Conservation (phyloP, 2,888 invertebrate species). For the Cylloceria caligata region DNA sequence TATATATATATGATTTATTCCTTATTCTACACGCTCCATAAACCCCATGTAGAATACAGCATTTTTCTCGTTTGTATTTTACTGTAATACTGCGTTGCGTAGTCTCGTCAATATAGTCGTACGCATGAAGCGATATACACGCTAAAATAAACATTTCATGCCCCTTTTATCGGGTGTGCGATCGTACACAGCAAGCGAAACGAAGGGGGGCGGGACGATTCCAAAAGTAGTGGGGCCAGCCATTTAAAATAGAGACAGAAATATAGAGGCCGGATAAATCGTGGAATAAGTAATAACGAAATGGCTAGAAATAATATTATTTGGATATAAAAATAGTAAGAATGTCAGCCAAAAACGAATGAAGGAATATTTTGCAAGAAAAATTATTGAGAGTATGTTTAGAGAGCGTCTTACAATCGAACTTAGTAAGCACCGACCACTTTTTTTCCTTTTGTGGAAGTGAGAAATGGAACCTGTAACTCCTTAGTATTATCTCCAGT, state of each 20-base stretch:
- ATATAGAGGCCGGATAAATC: background rate
- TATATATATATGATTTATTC: slow-evolving; percentile 63
- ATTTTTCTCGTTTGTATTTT: slow-evolving; percentile 54
- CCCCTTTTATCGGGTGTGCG: slow-evolving; percentile 43
- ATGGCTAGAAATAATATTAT: background rate
- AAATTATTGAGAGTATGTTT: slow-evolving; percentile 25
- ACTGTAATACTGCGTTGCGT: slow-evolving; percentile 51
- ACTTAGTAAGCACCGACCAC: slow-evolving; percentile 10
- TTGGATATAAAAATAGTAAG: slow-evolving; percentile 22
- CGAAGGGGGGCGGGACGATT: slow-evolving; percentile 18
- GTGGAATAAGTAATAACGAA: slow-evolving; percentile 4
- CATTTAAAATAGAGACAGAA: slow-evolving; percentile 3
- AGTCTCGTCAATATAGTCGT: slow-evolving; percentile 54
- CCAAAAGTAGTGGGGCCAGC: slow-evolving; percentile 1
- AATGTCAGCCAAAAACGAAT: background rate
- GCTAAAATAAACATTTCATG: slow-evolving; percentile 64
- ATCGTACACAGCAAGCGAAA: background rate
- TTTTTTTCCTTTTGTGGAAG: slow-evolving; percentile 34
- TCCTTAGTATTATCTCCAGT: slow-evolving; percentile 40
- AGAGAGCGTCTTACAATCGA: slow-evolving; percentile 31
- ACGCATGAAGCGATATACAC: slow-evolving; percentile 42
- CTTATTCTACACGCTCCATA: slow-evolving; percentile 64
- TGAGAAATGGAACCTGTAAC: slow-evolving; percentile 38
- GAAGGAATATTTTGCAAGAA: slow-evolving; percentile 33
- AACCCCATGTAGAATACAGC: slow-evolving; percentile 58